Conservation (phyloP, 2,888 invertebrate species). For the Patella depressa region DNA sequence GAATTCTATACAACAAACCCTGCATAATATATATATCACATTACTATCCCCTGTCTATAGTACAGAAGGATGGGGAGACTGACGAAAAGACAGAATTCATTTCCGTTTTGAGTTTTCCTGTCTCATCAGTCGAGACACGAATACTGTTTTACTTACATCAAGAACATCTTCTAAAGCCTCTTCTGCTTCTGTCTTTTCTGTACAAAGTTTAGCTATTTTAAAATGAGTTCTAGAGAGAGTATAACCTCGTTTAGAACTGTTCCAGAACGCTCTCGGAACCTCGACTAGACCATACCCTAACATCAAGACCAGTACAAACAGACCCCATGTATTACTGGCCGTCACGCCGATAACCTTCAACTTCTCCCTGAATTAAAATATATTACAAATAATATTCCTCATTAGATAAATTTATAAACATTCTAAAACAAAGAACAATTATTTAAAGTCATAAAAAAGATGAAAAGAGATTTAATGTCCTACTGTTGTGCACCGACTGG, state of each 20-base stretch:
- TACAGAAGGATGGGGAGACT: no score
- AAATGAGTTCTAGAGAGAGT: conserved; percentile 90
- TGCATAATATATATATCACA: no score
- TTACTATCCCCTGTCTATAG: no score
- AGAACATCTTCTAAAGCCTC: conserved; percentile 95
- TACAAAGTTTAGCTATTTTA: conserved; percentile 92
- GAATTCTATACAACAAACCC: no score
- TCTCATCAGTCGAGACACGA: background rate
- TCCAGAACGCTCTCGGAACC: conserved; percentile 90
- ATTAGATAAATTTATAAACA: background rate
- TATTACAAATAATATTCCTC: background rate
- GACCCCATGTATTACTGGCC: conserved; percentile 99
- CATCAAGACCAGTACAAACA: conserved; percentile 92
- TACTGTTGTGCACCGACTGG: no score
- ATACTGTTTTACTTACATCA: conserved; percentile 78
- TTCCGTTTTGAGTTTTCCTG: no score
- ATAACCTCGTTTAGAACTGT: conserved; percentile 87
- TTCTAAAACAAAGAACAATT: background rate
- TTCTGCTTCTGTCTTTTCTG: conserved; percentile 96
- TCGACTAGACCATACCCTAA: conserved; percentile 96
- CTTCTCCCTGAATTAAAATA: conserved; percentile 79
- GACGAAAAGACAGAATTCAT: no score
- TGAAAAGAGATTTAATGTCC: no score
- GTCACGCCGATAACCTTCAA: conserved; percentile 97
- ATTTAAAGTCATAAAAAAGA: background rate